These are phyloP conservation scores for Stenichneumon culpator DNA, from an alignment of 2,888 invertebrate genomes.

Conservation along the genomic window DNA sequence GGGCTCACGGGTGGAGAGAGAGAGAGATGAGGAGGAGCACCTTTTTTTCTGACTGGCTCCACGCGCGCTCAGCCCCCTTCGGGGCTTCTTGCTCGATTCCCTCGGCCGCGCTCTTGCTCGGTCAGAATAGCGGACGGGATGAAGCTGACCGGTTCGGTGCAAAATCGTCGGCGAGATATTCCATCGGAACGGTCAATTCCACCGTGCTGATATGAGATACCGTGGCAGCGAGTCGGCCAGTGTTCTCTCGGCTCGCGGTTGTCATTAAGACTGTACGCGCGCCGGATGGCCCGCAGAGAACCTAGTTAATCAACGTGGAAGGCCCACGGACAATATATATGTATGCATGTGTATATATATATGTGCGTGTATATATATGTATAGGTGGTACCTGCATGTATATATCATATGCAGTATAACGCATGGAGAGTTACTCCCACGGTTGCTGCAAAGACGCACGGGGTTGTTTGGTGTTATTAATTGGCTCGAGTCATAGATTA, in stretches of 20 bases:
- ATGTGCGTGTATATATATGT: not conserved
- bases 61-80: conserved; percentile 47
- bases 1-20: conserved; percentile 14
- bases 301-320: conserved; percentile 73
- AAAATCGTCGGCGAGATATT: not conserved
- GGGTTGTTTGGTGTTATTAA: conserved; percentile 74
- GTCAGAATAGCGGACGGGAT: not conserved
- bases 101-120: conserved; percentile 10
- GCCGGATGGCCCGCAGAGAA: conserved; percentile 56
- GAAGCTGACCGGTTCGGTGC: conserved; percentile 43
- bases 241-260: conserved; percentile 56
- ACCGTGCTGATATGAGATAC: not conserved
- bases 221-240: conserved; percentile 11
- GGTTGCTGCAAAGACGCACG: conserved; percentile 48
- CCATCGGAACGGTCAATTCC: conserved; percentile 5
- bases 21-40: conserved; percentile 5
- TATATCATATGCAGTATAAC: conserved; percentile 2
- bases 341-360: not conserved
- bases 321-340: conserved; percentile 44
- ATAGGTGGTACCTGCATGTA: conserved; percentile 1
- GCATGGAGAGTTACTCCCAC: conserved; percentile 55
- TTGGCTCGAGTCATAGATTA: conserved; percentile 73
- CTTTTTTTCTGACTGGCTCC: conserved; percentile 62
- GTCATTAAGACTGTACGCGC: conserved; percentile 68
- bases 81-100: conserved; percentile 40